A percentile compares a stretch with the other conserved stretches of the same genome.
phyloP scores from a whole-genome alignment of 2,113 vertebrate species.

The Hoplias malabaricus region DNA sequence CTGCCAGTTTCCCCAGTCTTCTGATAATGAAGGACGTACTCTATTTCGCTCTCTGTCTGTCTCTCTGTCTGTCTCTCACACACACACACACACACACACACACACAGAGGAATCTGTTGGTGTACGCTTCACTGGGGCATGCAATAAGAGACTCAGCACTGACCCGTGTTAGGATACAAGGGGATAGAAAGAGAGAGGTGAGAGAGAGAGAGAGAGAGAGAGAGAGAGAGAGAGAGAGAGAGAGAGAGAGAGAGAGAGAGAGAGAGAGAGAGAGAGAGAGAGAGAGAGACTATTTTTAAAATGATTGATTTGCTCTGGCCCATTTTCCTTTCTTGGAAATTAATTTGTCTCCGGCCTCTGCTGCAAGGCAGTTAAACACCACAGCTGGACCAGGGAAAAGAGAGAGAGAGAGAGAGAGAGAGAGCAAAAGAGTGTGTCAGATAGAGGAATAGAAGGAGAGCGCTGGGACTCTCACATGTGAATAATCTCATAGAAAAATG shows the following conservation, averaged over 20 bases:
- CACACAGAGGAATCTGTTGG: not conserved
- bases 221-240: not conserved
- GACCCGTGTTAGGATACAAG: constrained; percentile 33
- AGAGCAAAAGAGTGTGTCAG: not conserved
- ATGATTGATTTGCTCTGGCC: constrained; percentile 40
- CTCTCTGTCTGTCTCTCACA: constrained; percentile 12
- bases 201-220: not conserved
- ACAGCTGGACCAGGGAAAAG: not conserved
- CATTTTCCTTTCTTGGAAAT: constrained; percentile 41
- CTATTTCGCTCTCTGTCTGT: too few relatives aligned
- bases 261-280: not conserved
- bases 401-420: not conserved
- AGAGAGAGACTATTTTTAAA: constrained; percentile 41
- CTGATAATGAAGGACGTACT: not conserved
- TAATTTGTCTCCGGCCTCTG: constrained; percentile 31
- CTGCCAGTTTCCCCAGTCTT: not conserved
- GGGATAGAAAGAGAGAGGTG: not conserved
- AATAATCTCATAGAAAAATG: constrained; percentile 3
- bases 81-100: constrained; percentile 18
- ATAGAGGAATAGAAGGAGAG: not conserved
- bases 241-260: not conserved
- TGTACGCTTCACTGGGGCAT: constrained; percentile 41
- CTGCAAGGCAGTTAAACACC: constrained; percentile 14
- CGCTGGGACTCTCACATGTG: not conserved
- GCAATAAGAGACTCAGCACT: constrained; percentile 42